phyloP scores from a whole-genome alignment of 1,140 invertebrate species.

The Acyrthosiphon pisum region DNA sequence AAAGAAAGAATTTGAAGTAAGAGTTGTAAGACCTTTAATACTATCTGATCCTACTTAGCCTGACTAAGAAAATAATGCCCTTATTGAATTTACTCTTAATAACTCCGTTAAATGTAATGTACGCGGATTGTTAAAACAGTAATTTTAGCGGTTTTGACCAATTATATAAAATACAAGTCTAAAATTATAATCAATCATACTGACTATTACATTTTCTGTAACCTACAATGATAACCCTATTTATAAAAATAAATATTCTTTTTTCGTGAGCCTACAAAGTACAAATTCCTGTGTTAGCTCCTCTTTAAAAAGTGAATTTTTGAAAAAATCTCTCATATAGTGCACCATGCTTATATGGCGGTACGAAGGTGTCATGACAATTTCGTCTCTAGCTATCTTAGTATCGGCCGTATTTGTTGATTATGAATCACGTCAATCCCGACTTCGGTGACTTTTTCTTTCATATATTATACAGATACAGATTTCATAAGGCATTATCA shows the following conservation, averaged over 20 bases:
- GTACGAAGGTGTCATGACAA: background rate
- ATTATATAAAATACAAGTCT: background rate
- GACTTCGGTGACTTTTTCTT: too few relatives aligned
- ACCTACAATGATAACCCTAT: background rate
- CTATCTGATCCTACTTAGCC: background rate
- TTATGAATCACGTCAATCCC: too few relatives aligned
- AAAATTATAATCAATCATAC: background rate
- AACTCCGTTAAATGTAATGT: background rate
- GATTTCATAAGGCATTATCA: too few relatives aligned
- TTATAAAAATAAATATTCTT: background rate
- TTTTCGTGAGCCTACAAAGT: too few relatives aligned
- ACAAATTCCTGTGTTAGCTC: too few relatives aligned
- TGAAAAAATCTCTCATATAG: background rate
- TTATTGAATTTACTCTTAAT: too few relatives aligned
- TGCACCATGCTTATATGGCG: too few relatives aligned
- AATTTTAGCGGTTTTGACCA: background rate
- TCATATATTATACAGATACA: too few relatives aligned
- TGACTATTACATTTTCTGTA: background rate
- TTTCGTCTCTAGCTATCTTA: background rate
- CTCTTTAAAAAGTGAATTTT: background rate
- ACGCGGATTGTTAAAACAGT: background rate
- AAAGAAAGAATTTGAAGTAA: background rate
- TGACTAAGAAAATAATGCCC: background rate
- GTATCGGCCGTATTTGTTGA: background rate
- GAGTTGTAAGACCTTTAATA: background rate